Evolutionary conservation across 1,140 invertebrate species (phyloP).

Genomic region (Tetragnatha versicolor): DNA sequence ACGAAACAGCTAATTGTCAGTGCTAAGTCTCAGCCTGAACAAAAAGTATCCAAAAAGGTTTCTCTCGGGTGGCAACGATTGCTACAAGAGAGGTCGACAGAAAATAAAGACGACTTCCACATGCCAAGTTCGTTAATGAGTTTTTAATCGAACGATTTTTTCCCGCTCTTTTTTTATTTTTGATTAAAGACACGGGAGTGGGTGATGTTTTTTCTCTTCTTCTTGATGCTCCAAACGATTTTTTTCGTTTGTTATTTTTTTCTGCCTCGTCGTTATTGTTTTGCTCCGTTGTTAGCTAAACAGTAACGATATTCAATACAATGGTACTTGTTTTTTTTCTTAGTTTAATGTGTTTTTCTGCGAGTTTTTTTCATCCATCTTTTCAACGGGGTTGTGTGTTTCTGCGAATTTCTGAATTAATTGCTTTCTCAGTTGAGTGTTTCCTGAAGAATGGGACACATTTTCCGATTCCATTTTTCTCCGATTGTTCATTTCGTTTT

Average conservation of each 20-base stretch:
- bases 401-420: constrained; percentile 15
- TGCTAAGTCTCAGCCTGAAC: background rate
- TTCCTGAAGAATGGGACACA: background rate
- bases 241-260: background rate
- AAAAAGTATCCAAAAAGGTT: background rate
- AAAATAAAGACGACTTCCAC: constrained; percentile 17
- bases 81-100: background rate
- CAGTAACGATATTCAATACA: constrained; percentile 11
- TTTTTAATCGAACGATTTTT: constrained; percentile 37
- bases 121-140: constrained; percentile 36
- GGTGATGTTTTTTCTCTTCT: background rate
- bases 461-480: background rate
- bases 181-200: background rate
- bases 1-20: background rate
- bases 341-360: background rate
- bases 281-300: background rate
- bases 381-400: background rate
- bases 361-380: background rate
- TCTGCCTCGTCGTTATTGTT: no score
- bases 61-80: background rate
- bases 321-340: background rate
- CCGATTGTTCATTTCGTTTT: background rate
- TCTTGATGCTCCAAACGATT: background rate
- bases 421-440: background rate
- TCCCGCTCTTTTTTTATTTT: background rate